A percentile compares a stretch with the other conserved stretches of the same genome.
Evolutionary conservation across 2,113 vertebrate genomes (phyloP).

Genomic region (Athene cunicularia): DNA sequence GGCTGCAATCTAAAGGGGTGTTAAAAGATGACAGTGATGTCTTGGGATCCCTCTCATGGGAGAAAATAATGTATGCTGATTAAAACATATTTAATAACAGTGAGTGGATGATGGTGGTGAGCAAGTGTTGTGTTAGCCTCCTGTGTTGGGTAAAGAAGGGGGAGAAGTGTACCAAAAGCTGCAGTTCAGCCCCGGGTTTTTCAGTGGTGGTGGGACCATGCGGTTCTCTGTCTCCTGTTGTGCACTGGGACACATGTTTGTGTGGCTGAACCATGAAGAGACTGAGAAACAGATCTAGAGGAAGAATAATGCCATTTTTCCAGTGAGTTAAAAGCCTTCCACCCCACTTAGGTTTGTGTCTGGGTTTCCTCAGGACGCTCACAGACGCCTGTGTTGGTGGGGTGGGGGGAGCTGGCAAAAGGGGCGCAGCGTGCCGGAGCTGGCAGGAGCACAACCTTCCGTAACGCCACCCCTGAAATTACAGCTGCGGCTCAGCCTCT

Average conservation of each 20-base stretch:
- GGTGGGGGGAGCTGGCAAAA: accelerated
- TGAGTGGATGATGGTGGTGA: not conserved
- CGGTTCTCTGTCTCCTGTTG: not conserved
- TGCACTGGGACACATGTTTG: not conserved
- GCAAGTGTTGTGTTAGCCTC: not conserved
- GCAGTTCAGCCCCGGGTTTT: not conserved
- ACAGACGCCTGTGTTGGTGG: accelerated
- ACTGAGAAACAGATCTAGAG: not conserved
- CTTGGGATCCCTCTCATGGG: not conserved
- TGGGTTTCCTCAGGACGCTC: accelerated
- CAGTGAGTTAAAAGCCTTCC: not conserved
- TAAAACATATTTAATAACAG: not conserved
- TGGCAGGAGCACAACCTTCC: not conserved
- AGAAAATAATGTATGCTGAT: not conserved
- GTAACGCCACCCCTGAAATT: not conserved
- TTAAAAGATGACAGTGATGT: not conserved
- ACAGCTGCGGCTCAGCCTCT: not conserved
- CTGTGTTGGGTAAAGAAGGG: not conserved
- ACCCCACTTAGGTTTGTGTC: not conserved
- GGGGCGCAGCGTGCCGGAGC: not conserved
- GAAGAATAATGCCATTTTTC: not conserved
- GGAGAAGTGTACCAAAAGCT: not conserved
- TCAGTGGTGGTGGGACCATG: not conserved
- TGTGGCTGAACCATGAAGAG: not conserved
- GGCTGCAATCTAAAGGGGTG: not conserved